Evolutionary conservation across 2,797 vertebrate genomes (phyloP).

Genomic region (Lithobates pipiens): DNA sequence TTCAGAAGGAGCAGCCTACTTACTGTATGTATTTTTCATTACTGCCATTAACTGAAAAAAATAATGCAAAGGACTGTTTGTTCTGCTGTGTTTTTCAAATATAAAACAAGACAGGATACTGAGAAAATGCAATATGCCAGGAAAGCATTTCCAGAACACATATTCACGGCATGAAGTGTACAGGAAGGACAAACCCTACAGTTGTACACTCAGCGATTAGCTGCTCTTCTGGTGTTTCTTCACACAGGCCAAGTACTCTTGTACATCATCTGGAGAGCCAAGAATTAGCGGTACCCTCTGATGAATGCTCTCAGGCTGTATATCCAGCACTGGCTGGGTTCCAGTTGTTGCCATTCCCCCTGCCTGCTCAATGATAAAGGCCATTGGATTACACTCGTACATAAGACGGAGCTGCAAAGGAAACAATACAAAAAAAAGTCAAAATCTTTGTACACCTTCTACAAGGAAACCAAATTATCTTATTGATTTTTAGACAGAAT

Average conservation of each 20-base stretch:
- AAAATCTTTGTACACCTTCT: not conserved
- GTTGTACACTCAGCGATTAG: constrained; percentile 56
- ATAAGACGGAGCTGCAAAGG: constrained; percentile 85
- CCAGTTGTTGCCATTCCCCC: constrained; percentile 92
- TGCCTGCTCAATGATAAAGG: constrained; percentile 92
- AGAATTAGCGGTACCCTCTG: constrained; percentile 88
- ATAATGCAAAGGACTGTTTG: too few relatives aligned
- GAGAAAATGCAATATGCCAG: not conserved
- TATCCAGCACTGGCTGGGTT: constrained; percentile 82
- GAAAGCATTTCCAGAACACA: not conserved
- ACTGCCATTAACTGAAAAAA: not conserved
- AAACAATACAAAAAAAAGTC: constrained; percentile 40
- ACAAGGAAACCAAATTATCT: not conserved
- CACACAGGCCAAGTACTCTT: constrained; percentile 87
- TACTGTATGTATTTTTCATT: not conserved
- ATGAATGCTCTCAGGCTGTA: constrained; percentile 89
- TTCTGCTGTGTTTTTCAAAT: too few relatives aligned
- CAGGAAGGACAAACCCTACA: not conserved
- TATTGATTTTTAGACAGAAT: too few relatives aligned
- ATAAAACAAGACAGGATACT: not conserved
- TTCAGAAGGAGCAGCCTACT: not conserved
- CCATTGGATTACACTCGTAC: constrained; percentile 95
- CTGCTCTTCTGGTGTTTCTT: constrained; percentile 83
- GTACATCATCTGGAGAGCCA: constrained; percentile 90
- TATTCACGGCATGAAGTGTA: constrained; percentile 6